Conservation (phyloP, 2,797 vertebrate genomes). For the Capromys pilorides region DNA sequence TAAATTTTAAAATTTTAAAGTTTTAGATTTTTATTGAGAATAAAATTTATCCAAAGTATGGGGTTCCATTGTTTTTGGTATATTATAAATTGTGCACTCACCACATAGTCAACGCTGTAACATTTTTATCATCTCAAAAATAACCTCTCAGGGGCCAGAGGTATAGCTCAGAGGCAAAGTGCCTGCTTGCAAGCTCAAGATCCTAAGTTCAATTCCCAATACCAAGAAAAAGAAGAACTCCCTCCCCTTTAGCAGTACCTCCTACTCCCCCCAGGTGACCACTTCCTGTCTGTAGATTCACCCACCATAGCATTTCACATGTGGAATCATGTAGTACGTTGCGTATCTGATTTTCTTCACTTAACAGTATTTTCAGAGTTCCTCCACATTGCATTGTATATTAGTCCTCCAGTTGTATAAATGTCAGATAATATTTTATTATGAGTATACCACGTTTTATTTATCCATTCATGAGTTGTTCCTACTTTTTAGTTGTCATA, state of each 20-base stretch:
- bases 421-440: not conserved
- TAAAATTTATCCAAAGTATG: not conserved
- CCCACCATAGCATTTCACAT: not conserved
- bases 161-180: too few relatives aligned
- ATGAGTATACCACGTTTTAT: not conserved
- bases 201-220: too few relatives aligned
- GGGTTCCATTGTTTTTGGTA: not conserved
- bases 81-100: not conserved
- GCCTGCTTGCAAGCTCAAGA: too few relatives aligned
- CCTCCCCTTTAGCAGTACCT: not conserved
- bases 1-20: not conserved
- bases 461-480: not conserved
- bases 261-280: not conserved
- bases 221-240: not conserved
- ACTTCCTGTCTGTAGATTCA: not conserved
- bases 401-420: not conserved
- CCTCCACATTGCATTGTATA: not conserved
- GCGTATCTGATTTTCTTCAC: not conserved
- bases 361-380: not conserved
- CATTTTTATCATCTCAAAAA: not conserved
- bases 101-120: not conserved
- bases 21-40: not conserved
- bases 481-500: not conserved
- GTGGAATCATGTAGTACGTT: not conserved
- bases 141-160: not conserved